A percentile compares a stretch with the other conserved stretches of the same genome.
Conservation (phyloP, 53 echinoderm and acorn worm species). For the Actinopyga echinites region DNA sequence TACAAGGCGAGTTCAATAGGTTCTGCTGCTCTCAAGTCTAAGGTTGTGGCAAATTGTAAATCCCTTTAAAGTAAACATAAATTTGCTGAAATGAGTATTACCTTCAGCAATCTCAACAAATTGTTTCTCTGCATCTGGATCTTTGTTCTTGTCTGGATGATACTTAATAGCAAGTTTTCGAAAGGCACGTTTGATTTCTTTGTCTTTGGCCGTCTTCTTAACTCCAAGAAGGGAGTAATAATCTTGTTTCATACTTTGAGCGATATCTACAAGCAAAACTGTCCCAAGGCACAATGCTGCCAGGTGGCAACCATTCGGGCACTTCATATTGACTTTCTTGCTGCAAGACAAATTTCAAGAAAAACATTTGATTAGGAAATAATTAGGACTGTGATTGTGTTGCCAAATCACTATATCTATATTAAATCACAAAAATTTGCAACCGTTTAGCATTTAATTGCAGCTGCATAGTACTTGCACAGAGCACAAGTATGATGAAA, state of each 20-base stretch:
- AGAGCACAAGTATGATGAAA: too few species aligned
- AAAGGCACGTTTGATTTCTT: slow-evolving; percentile 89
- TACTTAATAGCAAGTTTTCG: slow-evolving; percentile 90
- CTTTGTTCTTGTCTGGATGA: slow-evolving; percentile 98
- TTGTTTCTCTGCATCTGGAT: slow-evolving; percentile 81
- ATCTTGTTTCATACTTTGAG: slow-evolving; percentile 55
- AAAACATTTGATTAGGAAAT: too few species aligned
- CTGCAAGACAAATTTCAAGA: too few species aligned
- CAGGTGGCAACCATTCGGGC: slow-evolving; percentile 47
- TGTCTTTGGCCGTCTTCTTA: slow-evolving; percentile 58
- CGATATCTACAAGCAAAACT: slow-evolving; percentile 54
- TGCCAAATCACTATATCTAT: too few species aligned
- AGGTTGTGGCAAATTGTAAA: too few species aligned
- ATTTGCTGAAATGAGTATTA: neutral
- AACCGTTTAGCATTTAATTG: too few species aligned
- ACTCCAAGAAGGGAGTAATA: slow-evolving; percentile 89
- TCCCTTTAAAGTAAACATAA: neutral
- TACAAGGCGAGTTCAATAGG: too few species aligned
- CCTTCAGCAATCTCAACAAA: slow-evolving; percentile 98
- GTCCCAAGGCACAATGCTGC: slow-evolving; percentile 60
- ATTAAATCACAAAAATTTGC: too few species aligned
- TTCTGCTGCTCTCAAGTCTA: too few species aligned
- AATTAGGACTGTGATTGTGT: too few species aligned
- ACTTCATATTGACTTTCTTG: slow-evolving; percentile 38
- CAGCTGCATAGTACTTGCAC: too few species aligned